A percentile compares a stretch with the other conserved stretches of the same genome.
phyloP scores from a whole-genome alignment of 2,888 invertebrate species.

The Drosophila multiciliata region DNA sequence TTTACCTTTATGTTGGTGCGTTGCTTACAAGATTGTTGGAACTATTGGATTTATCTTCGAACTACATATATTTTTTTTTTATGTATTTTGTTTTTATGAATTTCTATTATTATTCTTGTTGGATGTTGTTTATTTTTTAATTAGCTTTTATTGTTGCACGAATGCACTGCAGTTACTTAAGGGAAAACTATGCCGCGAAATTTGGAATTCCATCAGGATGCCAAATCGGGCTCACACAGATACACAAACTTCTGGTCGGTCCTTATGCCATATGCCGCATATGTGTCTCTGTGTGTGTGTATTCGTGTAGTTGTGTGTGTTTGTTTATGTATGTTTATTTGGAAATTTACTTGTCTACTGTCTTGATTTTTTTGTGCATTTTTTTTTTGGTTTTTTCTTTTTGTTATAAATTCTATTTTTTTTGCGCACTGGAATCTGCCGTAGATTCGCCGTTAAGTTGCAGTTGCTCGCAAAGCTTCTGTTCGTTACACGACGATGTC shows the following conservation, averaged over 20 bases:
- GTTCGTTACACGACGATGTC: conserved; percentile 76
- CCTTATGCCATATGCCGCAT: conserved; percentile 42
- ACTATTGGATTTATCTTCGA: conserved; percentile 29
- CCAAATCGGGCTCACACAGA: conserved; percentile 30
- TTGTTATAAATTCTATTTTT: conserved; percentile 10
- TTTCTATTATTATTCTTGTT: conserved; percentile 14
- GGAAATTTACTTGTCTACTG: conserved; percentile 25
- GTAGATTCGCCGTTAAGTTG: conserved; percentile 54
- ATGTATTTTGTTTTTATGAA: conserved; percentile 15
- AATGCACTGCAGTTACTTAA: conserved; percentile 6
- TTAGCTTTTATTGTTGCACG: conserved; percentile 15
- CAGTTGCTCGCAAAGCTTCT: conserved; percentile 57
- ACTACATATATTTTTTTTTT: conserved; percentile 64
- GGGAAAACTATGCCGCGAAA: conserved; percentile 30
- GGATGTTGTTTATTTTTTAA: conserved; percentile 11
- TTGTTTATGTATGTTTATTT: conserved; percentile 13
- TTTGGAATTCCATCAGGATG: conserved; percentile 19
- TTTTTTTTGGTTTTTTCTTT: conserved; percentile 9
- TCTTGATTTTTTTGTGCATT: conserved; percentile 28
- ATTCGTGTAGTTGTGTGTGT: conserved; percentile 8
- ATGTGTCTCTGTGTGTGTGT: conserved; percentile 11
- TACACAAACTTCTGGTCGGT: conserved; percentile 37
- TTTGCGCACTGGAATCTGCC: conserved; percentile 73
- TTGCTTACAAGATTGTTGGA: conserved; percentile 35
- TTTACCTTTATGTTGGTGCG: conserved; percentile 65